Evolutionary conservation across 2,113 vertebrate genomes (phyloP).

Genomic region (Arizona elegans): DNA sequence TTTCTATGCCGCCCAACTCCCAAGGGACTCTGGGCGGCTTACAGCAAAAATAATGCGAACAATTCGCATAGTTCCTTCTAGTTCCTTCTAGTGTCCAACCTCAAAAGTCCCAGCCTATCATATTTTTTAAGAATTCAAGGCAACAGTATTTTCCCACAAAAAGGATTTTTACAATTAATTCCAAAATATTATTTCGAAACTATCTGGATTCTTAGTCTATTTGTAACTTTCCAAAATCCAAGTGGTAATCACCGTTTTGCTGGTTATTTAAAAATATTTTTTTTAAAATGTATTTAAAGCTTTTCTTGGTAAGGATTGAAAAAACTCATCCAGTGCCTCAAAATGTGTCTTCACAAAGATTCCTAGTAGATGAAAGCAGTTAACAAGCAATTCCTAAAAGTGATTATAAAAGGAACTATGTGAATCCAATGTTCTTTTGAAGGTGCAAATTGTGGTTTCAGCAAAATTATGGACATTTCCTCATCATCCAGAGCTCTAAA

Average conservation of each 20-base stretch:
- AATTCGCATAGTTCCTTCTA: neutral
- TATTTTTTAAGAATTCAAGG: neutral
- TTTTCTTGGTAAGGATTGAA: neutral
- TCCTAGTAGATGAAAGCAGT: neutral
- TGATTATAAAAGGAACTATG: neutral
- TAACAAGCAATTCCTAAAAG: neutral
- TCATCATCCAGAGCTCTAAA: neutral
- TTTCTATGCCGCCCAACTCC: too few species aligned
- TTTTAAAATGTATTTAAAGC: neutral
- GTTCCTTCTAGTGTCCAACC: neutral
- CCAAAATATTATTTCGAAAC: neutral
- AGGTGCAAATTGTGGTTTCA: neutral
- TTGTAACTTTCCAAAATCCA: neutral
- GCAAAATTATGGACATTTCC: neutral
- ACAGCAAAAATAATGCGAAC: too few species aligned
- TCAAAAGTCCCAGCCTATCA: neutral
- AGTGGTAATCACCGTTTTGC: neutral
- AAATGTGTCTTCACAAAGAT: neutral
- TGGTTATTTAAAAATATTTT: neutral
- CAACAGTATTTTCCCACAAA: neutral
- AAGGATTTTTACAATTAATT: neutral
- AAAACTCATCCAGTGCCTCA: neutral
- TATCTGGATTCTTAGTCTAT: neutral
- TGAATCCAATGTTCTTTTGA: neutral
- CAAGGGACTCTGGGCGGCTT: too few species aligned